Base-by-base conservation (phyloP, 2,113 vertebrate species). In the Microcebus jonahi region DNA sequence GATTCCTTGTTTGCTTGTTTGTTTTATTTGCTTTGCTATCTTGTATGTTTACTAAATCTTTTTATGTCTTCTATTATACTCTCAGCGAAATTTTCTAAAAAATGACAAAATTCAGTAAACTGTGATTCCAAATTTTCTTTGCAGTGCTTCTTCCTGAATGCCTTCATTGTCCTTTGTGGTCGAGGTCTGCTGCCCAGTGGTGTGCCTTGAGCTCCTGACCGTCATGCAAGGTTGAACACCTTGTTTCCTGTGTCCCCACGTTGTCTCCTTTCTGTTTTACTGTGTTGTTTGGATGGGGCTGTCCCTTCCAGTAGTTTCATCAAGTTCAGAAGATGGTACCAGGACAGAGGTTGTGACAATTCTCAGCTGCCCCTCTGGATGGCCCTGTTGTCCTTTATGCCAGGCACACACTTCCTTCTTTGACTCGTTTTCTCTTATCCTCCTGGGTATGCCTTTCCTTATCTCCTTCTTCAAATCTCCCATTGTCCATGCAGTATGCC, bases 171-270 rank as follows among this genome's bases (percentile, higher is more conserved):
- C 11, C 23, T 20, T 2, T 1, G 7, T 21, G 25, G 3, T 34
- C 4, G 20, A 70, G 39, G 3, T 6, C 14, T 79, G 10, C 10
- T 10, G 0, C 1, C 29, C 17, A 18, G 23, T 4, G n/a, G 2
- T 23, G 48, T 13, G 2, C 2, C 3, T 80, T 36, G 23, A 75
- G 20, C 61, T 59, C 8, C 21, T 81, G 1, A 5, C 17, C 20
- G 3, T 20, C n/a, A 15, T 29, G 1, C 2, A 8, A 15, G 15
- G 5, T 39, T 4, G 0, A 8, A 18, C 3, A 0, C 0, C 31
- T 61, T 18, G 23, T 29, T 67, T 57, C 17, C 42, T 67, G 13
- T 13, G 4, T 3, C 61, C 61, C 15, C 36, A 15, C 6, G 0
- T 8, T 34, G 59, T 45, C 29, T 34, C 25, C 39, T 61, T 80